Evolutionary conservation across 2,797 vertebrate species (phyloP).

Genomic region (Rhinichthys osculus): DNA sequence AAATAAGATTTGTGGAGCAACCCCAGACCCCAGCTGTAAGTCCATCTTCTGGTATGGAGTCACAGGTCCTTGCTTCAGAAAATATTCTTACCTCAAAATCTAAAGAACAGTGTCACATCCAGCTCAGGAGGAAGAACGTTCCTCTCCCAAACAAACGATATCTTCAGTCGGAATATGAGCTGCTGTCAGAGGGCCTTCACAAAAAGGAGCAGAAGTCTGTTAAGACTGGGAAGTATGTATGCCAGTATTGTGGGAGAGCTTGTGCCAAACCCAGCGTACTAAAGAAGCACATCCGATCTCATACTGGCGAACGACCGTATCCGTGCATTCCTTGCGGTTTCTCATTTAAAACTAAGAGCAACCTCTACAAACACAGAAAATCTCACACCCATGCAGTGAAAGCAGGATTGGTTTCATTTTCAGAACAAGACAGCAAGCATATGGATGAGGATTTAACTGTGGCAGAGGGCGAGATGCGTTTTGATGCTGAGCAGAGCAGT

Average conservation of each 20-base stretch:
- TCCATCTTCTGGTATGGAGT: conserved; percentile 80
- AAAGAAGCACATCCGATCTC: conserved; percentile 98
- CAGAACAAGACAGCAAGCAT: conserved; percentile 87
- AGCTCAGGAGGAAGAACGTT: conserved; percentile 84
- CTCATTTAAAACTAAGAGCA: conserved; percentile 99
- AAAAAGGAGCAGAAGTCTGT: conserved; percentile 95
- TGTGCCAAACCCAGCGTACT: conserved; percentile 99
- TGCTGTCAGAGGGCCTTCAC: conserved; percentile 81
- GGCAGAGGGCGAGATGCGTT: conserved; percentile 93
- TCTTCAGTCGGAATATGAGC: conserved; percentile 87
- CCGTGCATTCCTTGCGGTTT: conserved; percentile 97
- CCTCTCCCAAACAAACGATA: conserved; percentile 86
- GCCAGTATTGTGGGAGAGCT: conserved; percentile 96
- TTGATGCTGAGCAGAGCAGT: conserved; percentile 95
- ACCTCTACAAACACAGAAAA: conserved; percentile 99
- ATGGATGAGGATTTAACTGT: conserved; percentile 88
- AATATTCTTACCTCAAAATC: conserved; percentile 78
- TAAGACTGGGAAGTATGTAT: conserved; percentile 97
- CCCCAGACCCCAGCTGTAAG: conserved; percentile 63
- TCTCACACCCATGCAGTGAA: conserved; percentile 98
- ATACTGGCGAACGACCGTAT: conserved; percentile 96
- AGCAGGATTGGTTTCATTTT: conserved; percentile 91
- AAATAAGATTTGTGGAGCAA: conserved; percentile 46
- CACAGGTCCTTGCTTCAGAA: conserved; percentile 79
- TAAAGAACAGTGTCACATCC: conserved; percentile 79